Conservation (phyloP, 1,140 invertebrate species). For the Apis cerana region DNA sequence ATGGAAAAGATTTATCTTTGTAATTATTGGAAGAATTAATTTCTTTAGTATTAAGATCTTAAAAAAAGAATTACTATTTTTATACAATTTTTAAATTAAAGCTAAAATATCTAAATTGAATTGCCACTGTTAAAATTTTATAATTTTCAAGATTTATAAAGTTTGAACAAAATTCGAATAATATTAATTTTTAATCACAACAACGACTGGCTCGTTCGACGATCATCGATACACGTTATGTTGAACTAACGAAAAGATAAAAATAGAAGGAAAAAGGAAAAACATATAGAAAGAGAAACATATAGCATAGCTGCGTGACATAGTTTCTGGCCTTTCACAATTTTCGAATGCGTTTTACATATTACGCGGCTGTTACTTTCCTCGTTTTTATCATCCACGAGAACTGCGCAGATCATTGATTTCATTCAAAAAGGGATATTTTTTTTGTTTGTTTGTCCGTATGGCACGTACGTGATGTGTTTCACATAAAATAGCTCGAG, state of each 20-base stretch:
- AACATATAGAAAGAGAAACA: constrained; percentile 10
- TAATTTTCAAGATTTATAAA: neutral
- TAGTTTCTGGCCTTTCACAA: constrained; percentile 64
- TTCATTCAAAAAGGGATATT: constrained; percentile 42
- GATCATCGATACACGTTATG: constrained; percentile 34
- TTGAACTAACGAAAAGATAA: constrained; percentile 16
- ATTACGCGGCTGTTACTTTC: constrained; percentile 58
- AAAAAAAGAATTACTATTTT: neutral
- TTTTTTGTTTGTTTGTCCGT: constrained; percentile 19
- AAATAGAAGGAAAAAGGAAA: neutral
- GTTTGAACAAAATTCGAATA: neutral
- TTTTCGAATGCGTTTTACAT: constrained; percentile 29
- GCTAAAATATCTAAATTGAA: no score
- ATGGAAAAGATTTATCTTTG: neutral
- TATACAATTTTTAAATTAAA: no score
- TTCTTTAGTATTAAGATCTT: neutral
- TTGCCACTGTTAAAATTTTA: no score
- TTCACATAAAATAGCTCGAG: constrained; percentile 17
- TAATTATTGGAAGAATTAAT: neutral
- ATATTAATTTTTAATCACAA: neutral
- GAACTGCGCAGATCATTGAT: constrained; percentile 57
- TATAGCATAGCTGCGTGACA: constrained; percentile 64
- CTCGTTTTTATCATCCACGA: constrained; percentile 60
- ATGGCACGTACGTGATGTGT: constrained; percentile 36
- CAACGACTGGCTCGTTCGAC: constrained; percentile 40